Percentiles rank a stretch among this genome's conserved stretches.
Evolutionary conservation across 92 coral and sea anemone genomes (phyloP).

Genomic region (Micromussa lordhowensis): DNA sequence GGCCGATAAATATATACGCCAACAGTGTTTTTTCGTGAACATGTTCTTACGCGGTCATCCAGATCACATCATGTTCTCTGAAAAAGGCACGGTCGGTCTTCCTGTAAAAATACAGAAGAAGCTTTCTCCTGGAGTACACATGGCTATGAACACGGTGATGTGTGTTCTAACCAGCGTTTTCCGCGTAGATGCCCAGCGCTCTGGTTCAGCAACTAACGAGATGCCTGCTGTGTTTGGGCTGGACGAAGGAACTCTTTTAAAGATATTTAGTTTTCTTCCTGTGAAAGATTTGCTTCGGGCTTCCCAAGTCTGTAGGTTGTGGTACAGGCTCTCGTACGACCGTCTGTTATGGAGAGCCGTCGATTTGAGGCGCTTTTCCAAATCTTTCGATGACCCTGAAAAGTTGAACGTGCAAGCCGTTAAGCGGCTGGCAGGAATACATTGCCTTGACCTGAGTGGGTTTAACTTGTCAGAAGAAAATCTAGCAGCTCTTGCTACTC

Average conservation of each 20-base stretch:
- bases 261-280: constrained; percentile 64
- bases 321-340: constrained; percentile 73
- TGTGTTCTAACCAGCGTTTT: not conserved
- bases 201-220: not conserved
- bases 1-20: constrained; percentile 1
- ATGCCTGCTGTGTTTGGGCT: constrained; percentile 16
- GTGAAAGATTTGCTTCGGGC: constrained; percentile 59
- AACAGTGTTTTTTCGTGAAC: not conserved
- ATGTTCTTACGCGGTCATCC: not conserved
- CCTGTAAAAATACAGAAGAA: not conserved
- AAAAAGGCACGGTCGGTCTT: not conserved
- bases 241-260: constrained; percentile 65
- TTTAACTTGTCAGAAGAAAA: constrained; percentile 55
- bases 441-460: constrained; percentile 71
- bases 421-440: constrained; percentile 43
- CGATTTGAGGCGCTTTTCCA: constrained; percentile 66
- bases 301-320: constrained; percentile 68
- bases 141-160: not conserved
- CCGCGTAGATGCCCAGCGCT: not conserved
- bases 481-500: constrained; percentile 56
- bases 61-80: constrained; percentile 8
- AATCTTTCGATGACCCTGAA: constrained; percentile 37
- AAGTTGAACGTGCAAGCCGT: constrained; percentile 34
- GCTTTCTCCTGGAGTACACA: not conserved
- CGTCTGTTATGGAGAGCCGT: constrained; percentile 64